Conservation (phyloP, 2,797 vertebrate genomes). For the Mormyrops boulengeri region DNA sequence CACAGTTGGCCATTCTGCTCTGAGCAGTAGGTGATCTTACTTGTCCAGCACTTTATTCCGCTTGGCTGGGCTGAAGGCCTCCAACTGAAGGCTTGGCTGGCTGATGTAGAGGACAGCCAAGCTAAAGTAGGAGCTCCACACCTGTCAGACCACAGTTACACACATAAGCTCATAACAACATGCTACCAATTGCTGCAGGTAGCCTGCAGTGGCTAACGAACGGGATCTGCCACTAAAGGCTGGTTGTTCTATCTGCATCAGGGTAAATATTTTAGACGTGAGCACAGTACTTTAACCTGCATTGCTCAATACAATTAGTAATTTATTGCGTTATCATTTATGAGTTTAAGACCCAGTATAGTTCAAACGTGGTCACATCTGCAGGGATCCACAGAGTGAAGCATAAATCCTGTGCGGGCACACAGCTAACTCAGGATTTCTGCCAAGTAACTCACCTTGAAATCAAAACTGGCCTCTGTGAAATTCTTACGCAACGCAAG, state of each 20-base stretch:
- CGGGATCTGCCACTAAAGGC: neutral
- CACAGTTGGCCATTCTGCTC: neutral
- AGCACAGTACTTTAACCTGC: neutral
- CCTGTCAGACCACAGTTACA: conserved; percentile 44
- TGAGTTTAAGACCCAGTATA: neutral
- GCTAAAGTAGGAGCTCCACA: conserved; percentile 78
- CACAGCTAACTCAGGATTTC: neutral
- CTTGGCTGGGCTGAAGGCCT: conserved; percentile 64
- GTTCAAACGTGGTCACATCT: neutral
- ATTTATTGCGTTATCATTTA: neutral
- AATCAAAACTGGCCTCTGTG: conserved; percentile 84
- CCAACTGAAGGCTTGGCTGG: conserved; percentile 73
- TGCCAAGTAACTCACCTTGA: conserved; percentile 67
- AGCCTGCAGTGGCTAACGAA: neutral
- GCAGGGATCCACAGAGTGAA: neutral
- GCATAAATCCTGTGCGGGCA: neutral
- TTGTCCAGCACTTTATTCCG: conserved; percentile 74
- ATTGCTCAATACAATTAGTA: neutral
- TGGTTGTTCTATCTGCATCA: neutral
- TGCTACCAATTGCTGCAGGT: neutral
- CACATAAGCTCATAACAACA: neutral
- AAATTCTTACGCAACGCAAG: conserved; percentile 91
- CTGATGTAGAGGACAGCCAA: conserved; percentile 76
- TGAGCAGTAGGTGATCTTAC: conserved; percentile 50
- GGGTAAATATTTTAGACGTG: neutral